phyloP scores from a whole-genome alignment of 2,797 vertebrate species.

The Thunnus albacares region DNA sequence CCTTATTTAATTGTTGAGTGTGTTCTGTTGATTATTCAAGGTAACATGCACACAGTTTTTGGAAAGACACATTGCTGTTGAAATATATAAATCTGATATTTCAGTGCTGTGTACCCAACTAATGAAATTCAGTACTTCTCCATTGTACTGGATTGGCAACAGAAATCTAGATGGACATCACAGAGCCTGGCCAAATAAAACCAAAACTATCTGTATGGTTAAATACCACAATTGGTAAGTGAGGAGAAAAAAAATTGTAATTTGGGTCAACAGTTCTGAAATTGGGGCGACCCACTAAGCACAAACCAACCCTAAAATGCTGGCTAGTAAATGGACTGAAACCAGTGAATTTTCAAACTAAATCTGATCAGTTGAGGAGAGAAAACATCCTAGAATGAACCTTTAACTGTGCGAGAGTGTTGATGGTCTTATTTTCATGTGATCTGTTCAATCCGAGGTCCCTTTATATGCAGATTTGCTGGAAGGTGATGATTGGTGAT shows the following conservation, averaged over 20 bases:
- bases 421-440: slow-evolving; percentile 43
- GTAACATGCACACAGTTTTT: background rate
- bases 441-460: slow-evolving; percentile 7
- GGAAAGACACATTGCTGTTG: background rate
- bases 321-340: background rate
- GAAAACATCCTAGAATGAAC: slow-evolving; percentile 28
- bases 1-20: background rate
- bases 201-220: too few relatives aligned
- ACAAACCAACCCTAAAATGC: slow-evolving; percentile 8
- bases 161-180: background rate
- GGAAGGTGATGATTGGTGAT: slow-evolving; percentile 1
- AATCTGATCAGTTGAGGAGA: background rate
- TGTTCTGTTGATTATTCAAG: background rate
- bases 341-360: background rate
- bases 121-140: background rate
- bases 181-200: background rate
- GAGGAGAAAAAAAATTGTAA: background rate
- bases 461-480: background rate
- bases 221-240: background rate
- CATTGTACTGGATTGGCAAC: background rate
- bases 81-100: background rate
- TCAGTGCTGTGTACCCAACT: background rate
- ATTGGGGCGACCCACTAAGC: background rate
- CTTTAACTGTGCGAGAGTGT: slow-evolving; percentile 32
- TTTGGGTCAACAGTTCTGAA: background rate